Evolutionary conservation across 2,113 vertebrate species (phyloP).

Genomic region (Pionites leucogaster): DNA sequence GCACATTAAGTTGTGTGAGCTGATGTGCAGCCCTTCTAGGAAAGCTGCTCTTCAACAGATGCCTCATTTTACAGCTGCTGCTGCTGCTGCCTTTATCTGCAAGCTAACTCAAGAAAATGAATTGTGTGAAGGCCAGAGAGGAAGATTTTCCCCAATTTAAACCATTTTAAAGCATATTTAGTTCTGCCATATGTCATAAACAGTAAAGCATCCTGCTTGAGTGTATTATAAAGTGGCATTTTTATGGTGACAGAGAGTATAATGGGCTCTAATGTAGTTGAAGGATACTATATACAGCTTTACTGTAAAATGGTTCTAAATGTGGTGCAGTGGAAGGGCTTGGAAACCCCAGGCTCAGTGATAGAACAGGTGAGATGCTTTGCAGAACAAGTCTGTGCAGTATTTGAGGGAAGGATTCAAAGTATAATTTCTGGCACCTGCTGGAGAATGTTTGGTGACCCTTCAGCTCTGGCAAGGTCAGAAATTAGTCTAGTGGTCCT

Average conservation of each 20-base stretch:
- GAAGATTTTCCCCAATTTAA: not conserved
- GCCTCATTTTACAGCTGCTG: not conserved
- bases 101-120: not conserved
- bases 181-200: not conserved
- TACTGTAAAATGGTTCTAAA: fast-evolving
- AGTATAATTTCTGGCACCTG: not conserved
- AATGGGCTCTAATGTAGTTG: not conserved
- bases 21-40: not conserved
- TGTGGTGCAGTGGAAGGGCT: fast-evolving
- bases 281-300: not conserved
- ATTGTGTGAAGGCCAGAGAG: not conserved
- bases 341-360: not conserved
- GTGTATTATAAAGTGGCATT: not conserved
- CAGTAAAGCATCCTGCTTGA: not conserved
- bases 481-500: not conserved
- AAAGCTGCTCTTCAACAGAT: not conserved
- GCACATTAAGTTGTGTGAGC: fast-evolving
- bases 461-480: not conserved
- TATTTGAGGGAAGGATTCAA: not conserved
- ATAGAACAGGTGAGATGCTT: not conserved
- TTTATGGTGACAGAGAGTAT: not conserved
- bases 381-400: not conserved
- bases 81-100: not conserved
- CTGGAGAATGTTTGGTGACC: not conserved
- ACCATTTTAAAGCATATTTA: not conserved